A percentile compares a stretch with the other conserved stretches of the same genome.
Evolutionary conservation across 37 sponge, comb jelly and placozoan species (phyloP).

Genomic region (Beroe forskalii): DNA sequence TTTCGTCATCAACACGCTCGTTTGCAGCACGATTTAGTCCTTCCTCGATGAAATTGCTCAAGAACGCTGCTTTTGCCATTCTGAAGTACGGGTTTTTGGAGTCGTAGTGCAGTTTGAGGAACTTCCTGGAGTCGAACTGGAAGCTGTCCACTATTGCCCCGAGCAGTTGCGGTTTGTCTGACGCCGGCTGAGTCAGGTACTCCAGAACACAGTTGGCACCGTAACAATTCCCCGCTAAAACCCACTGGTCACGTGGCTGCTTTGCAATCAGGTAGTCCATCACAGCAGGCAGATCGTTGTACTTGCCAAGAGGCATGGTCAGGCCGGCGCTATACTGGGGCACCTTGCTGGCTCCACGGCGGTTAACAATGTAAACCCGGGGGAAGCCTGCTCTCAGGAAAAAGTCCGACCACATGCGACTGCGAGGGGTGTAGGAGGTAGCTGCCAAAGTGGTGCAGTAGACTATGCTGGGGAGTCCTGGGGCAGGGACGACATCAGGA

Average conservation of each 20-base stretch:
- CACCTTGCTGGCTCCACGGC: conserved; percentile 6
- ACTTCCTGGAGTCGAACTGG: conserved; percentile 5
- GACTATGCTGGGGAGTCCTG: not conserved
- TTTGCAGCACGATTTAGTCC: not conserved
- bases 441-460: not conserved
- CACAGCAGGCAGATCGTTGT: conserved; percentile 2
- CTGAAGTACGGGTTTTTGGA: not conserved
- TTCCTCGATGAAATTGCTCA: not conserved
- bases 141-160: conserved; percentile 51
- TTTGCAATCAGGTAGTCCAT: not conserved
- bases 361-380: conserved; percentile 38
- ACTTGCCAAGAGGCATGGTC: not conserved
- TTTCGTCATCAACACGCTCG: not conserved
- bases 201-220: not conserved
- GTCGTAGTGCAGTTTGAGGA: not conserved
- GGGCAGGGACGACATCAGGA: no score
- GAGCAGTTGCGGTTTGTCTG: not conserved
- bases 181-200: not conserved
- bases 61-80: not conserved
- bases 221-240: conserved; percentile 12
- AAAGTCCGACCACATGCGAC: not conserved
- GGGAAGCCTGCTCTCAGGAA: conserved; percentile 33
- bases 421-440: conserved; percentile 4
- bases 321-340: conserved; percentile 2
- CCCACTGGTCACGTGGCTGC: not conserved